Evolutionary conservation across 2,113 vertebrate species (phyloP).

Genomic region (Thamnophis sirtalis): DNA sequence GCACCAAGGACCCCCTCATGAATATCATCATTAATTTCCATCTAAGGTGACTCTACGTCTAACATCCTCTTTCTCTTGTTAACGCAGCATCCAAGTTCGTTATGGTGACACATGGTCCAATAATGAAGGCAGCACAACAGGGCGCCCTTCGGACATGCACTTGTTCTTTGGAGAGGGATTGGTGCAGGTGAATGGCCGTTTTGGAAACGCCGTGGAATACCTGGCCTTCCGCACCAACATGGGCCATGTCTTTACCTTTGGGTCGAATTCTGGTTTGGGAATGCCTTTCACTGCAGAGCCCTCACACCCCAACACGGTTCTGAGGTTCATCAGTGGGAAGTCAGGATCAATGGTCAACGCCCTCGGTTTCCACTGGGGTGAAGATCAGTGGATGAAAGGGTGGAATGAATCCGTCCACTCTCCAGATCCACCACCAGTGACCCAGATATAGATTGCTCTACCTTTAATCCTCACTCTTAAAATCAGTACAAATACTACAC

Average conservation of each 20-base stretch:
- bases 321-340: constrained; percentile 24
- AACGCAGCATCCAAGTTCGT: constrained; percentile 26
- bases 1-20: neutral
- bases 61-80: neutral
- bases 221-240: constrained; percentile 25
- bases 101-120: constrained; percentile 31
- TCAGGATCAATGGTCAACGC: constrained; percentile 12
- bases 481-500: neutral
- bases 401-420: neutral
- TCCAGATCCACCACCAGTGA: neutral
- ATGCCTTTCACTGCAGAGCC: neutral
- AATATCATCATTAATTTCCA: neutral
- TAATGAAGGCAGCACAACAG: neutral
- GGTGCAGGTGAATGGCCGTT: constrained; percentile 7
- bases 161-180: constrained; percentile 11
- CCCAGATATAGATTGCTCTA: no score
- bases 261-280: neutral
- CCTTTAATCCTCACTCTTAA: neutral
- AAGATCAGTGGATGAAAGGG: neutral
- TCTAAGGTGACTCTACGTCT: neutral
- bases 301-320: constrained; percentile 1
- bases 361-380: constrained; percentile 29
- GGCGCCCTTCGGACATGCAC: neutral
- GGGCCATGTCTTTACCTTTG: constrained; percentile 12
- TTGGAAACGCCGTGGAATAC: neutral